phyloP scores from a whole-genome alignment of 2,888 invertebrate species.

The Eilema depressum region DNA sequence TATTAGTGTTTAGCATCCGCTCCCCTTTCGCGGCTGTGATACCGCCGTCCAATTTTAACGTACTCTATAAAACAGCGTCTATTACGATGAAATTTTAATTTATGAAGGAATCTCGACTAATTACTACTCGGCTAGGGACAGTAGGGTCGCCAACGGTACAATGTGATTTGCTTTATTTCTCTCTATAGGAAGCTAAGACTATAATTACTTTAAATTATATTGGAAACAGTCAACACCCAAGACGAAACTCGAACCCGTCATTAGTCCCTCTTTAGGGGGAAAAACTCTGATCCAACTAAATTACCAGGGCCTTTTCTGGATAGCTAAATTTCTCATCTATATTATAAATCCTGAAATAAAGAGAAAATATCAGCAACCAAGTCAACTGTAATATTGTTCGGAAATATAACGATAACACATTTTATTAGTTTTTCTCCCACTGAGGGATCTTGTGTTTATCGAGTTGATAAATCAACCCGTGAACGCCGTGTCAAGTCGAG shows the following conservation, averaged over 20 bases:
- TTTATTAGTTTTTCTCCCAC: constrained; percentile 8
- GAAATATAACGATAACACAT: background rate
- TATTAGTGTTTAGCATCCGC: constrained; percentile 12
- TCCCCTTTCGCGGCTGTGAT: constrained; percentile 9
- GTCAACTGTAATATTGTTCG: background rate
- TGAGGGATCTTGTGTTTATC: constrained; percentile 29
- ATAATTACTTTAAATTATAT: background rate
- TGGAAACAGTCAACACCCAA: background rate
- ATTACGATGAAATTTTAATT: constrained; percentile 10
- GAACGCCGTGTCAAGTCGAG: constrained; percentile 21
- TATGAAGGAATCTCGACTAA: background rate
- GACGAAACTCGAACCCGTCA: background rate
- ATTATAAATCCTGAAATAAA: background rate
- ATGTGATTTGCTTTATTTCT: no score
- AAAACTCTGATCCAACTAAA: background rate
- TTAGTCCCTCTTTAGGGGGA: background rate
- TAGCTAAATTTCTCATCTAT: background rate
- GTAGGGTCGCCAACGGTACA: no score
- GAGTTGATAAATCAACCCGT: constrained; percentile 37
- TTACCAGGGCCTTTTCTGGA: background rate
- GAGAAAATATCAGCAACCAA: background rate
- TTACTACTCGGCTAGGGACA: no score
- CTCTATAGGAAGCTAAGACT: background rate
- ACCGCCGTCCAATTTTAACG: constrained; percentile 6
- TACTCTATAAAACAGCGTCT: constrained; percentile 1